Percentiles rank a stretch among this genome's conserved stretches.
These are phyloP conservation scores for Crenichthys baileyi DNA, from an alignment of 2,797 vertebrate species.

Conservation along the genomic window DNA sequence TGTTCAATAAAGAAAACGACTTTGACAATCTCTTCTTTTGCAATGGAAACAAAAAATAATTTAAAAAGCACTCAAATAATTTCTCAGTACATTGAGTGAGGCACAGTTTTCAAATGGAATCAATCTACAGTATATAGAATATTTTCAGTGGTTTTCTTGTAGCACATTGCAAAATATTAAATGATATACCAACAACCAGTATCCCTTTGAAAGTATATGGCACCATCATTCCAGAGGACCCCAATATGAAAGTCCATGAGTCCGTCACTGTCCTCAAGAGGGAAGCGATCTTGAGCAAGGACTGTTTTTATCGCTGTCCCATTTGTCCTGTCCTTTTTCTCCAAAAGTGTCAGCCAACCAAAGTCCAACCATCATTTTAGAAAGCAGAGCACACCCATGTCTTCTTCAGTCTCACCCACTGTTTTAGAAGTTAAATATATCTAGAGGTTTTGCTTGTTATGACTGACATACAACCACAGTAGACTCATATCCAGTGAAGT, in stretches of 20 bases:
- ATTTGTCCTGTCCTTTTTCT: constrained; percentile 38
- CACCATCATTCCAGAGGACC: constrained; percentile 57
- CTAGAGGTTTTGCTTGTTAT: constrained; percentile 65
- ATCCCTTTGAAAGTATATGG: constrained; percentile 81
- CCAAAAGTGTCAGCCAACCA: constrained; percentile 23
- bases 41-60: constrained; percentile 73
- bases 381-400: constrained; percentile 49
- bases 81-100: constrained; percentile 76
- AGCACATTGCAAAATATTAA: constrained; percentile 60
- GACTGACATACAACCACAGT: constrained; percentile 73
- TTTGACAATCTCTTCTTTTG: constrained; percentile 60
- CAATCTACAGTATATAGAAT: constrained; percentile 79
- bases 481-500: constrained; percentile 83
- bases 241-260: constrained; percentile 45
- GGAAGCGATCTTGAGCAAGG: constrained; percentile 45
- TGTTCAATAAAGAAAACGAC: constrained; percentile 62
- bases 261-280: constrained; percentile 50
- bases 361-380: constrained; percentile 48
- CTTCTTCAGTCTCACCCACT: constrained; percentile 56
- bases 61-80: constrained; percentile 76
- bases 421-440: constrained; percentile 68
- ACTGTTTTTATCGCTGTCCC: constrained; percentile 47
- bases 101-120: constrained; percentile 81
- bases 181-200: constrained; percentile 64
- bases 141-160: constrained; percentile 81